Evolutionary conservation across 1,140 invertebrate species (phyloP).

Genomic region (Panagrolaimus sp.): DNA sequence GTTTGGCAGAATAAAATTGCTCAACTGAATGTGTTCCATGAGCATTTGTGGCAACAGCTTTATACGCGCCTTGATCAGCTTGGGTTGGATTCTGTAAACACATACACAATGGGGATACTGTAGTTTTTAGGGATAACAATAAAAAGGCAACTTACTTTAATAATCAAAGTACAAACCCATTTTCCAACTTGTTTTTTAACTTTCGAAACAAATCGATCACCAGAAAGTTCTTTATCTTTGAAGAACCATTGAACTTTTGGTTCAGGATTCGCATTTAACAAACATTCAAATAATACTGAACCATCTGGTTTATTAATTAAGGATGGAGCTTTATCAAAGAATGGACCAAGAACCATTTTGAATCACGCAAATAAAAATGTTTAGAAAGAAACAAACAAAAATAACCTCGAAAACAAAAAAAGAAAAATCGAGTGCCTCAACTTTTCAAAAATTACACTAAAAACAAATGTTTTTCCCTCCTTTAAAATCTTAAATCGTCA

Average conservation of each 20-base stretch:
- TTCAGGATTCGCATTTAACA: constrained; percentile 46
- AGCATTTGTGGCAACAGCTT: constrained; percentile 42
- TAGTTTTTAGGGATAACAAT: background rate
- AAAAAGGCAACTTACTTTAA: constrained; percentile 39
- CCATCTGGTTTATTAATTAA: constrained; percentile 44
- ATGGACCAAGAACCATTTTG: constrained; percentile 33
- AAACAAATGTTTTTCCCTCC: too few species aligned
- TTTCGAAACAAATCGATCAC: constrained; percentile 40
- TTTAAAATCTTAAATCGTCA: too few species aligned
- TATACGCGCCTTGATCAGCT: constrained; percentile 46
- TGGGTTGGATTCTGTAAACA: constrained; percentile 42
- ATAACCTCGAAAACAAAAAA: background rate
- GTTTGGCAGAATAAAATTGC: constrained; percentile 38
- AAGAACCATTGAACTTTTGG: constrained; percentile 46
- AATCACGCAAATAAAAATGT: constrained; percentile 14
- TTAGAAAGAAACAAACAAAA: background rate
- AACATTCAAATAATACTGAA: constrained; percentile 48
- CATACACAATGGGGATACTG: background rate
- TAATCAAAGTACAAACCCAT: constrained; percentile 39
- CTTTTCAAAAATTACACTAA: too few species aligned
- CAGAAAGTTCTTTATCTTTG: constrained; percentile 45
- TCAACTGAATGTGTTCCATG: constrained; percentile 45
- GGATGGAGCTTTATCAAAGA: constrained; percentile 36
- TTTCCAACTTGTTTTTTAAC: constrained; percentile 47
- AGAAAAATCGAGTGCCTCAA: constrained; percentile 10